These are phyloP conservation scores for Gallinago stenura DNA, from an alignment of 2,797 vertebrate genomes.

Conservation along the genomic window DNA sequence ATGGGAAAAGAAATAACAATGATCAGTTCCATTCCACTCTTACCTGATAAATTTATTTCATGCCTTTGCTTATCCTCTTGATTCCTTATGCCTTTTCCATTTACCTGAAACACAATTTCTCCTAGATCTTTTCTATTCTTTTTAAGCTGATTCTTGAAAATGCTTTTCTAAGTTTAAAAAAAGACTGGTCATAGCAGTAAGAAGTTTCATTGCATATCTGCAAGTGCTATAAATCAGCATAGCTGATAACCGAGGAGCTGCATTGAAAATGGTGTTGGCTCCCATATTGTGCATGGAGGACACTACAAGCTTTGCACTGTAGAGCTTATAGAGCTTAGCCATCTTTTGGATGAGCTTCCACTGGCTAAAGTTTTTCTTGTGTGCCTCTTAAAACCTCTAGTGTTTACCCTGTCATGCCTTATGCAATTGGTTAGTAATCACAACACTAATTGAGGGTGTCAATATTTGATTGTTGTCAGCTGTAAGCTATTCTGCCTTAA, in stretches of 20 bases:
- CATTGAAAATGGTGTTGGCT: background rate
- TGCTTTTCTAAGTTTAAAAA: background rate
- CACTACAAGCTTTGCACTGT: background rate
- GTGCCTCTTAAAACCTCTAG: background rate
- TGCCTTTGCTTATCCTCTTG: background rate
- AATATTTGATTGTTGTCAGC: background rate
- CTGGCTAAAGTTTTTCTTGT: background rate
- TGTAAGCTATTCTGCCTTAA: background rate
- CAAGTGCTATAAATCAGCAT: background rate
- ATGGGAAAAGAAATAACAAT: background rate
- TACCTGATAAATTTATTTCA: background rate
- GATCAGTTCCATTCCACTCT: background rate
- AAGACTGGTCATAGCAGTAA: background rate
- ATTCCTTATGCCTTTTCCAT: background rate
- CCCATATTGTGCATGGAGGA: background rate
- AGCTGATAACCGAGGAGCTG: fast-evolving
- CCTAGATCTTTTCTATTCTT: background rate
- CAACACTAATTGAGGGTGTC: background rate
- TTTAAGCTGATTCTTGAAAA: background rate
- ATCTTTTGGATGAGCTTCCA: background rate
- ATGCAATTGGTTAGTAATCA: background rate
- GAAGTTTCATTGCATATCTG: background rate
- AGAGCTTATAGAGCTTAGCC: background rate
- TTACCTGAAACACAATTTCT: background rate
- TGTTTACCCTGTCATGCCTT: background rate